These are phyloP conservation scores for Aegithalos caudatus DNA, from an alignment of 2,113 vertebrate species.

Conservation along the genomic window DNA sequence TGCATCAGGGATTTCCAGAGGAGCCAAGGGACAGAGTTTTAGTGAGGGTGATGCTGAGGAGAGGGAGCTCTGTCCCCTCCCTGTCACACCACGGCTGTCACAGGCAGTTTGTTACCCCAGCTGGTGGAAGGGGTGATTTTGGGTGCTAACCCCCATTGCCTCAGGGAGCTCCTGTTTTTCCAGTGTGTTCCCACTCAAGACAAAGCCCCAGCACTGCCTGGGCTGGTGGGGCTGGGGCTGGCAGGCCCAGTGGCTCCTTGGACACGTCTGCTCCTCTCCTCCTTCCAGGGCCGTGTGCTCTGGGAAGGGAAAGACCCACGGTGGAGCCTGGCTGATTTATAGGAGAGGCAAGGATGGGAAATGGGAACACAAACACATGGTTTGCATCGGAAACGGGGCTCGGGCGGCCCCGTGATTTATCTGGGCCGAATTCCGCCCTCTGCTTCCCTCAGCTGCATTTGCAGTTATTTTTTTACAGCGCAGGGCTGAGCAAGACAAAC, in stretches of 20 bases:
- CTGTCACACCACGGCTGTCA: neutral
- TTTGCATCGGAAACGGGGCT: conserved; percentile 34
- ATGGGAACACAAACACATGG: conserved; percentile 42
- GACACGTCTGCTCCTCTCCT: neutral
- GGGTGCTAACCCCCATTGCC: neutral
- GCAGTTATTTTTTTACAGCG: conserved; percentile 26
- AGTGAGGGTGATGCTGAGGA: neutral
- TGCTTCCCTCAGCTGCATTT: conserved; percentile 47
- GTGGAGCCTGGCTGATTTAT: conserved; percentile 10
- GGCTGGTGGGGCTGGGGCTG: neutral
- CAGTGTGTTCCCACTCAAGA: neutral
- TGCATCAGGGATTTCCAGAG: rapidly evolving
- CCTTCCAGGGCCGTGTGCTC: neutral
- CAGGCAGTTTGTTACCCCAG: neutral
- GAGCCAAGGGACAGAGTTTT: neutral
- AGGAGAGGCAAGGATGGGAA: conserved; percentile 16
- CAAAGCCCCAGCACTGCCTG: neutral
- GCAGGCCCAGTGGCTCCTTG: rapidly evolving
- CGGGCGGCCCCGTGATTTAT: conserved; percentile 50
- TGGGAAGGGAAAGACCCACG: neutral
- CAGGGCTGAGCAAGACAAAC: conserved; percentile 41
- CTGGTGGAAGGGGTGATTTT: neutral
- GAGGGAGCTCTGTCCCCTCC: neutral
- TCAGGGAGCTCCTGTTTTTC: neutral
- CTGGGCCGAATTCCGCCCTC: conserved; percentile 19